Base-by-base conservation (phyloP, 2,797 vertebrate genomes). In the Sebastes baramenuke region DNA sequence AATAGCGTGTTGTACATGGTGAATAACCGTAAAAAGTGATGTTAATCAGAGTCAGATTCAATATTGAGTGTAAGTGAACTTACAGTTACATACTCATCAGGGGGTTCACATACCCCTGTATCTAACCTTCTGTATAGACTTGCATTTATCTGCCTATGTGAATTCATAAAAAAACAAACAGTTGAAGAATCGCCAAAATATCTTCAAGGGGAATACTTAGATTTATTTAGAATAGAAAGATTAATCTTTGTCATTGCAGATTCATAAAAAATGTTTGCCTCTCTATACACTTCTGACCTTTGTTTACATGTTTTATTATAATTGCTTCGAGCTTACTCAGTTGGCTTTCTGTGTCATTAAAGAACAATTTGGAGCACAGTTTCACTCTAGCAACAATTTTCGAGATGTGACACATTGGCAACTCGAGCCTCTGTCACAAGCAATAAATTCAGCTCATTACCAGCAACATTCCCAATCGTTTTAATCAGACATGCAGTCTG, bases 391-490 rank as follows among this genome's bases (percentile, higher is more conserved):
- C 25, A 6, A 6, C 30, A 46, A 25, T 84, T 72, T 68, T 67
- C 67, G 18, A 84, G 54, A 83, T 73, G 20, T 36, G 34, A 61
- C 20, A 25, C 65, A 52, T 25, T 1, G 14, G 36, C 32, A 68
- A 68, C 67, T 73, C 9, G 5, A 70, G 49, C 36, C 18, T 58
- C 16, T 68, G 46, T 54, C 75, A 32, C 24, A 27, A 20, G 36
- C 66, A 64, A 80, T 80, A 67, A 65, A 82, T 80, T 61, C 30
- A 55, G 42, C 78, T 88, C 46, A 77, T 84, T 84, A 87, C 24
- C 38, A 38, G 49, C 8, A 52, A 60, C 8, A 27, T 73, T 61
- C 34, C 42, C 60, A 52, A 27, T 73, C 1, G 52, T 87, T 82
- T 74, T 36, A 85, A 77, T 86, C 56, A 79, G 24, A 65, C 36